Evolutionary conservation across 1,140 invertebrate species (phyloP).

Genomic region (Caenorhabditis tropicalis): DNA sequence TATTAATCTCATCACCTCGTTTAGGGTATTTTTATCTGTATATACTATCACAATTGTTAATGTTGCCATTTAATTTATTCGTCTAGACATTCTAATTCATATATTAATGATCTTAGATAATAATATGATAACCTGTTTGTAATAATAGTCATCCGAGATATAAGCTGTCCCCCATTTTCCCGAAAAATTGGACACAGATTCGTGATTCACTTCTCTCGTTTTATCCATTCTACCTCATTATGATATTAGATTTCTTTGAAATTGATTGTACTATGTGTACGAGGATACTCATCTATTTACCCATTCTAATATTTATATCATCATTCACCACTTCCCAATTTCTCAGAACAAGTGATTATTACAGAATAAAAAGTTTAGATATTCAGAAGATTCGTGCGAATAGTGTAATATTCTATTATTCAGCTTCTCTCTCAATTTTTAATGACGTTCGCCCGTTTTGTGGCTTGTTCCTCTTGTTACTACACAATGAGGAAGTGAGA

Average conservation of each 20-base stretch:
- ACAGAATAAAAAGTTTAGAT: not conserved
- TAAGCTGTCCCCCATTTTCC: too few relatives aligned
- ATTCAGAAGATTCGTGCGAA: not conserved
- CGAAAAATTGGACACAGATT: not conserved
- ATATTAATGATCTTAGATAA: too few relatives aligned
- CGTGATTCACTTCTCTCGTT: not conserved
- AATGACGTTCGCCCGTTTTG: not conserved
- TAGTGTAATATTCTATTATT: not conserved
- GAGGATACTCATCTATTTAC: conserved; percentile 22
- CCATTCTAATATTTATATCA: not conserved
- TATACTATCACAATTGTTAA: not conserved
- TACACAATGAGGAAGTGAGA: not conserved
- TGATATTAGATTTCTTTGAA: not conserved
- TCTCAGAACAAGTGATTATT: not conserved
- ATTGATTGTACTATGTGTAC: not conserved
- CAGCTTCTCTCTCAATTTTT: not conserved
- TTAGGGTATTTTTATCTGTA: not conserved
- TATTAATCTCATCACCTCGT: not conserved
- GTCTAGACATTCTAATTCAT: not conserved
- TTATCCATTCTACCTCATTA: not conserved
- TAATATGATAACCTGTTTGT: too few relatives aligned
- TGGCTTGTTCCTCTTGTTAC: not conserved
- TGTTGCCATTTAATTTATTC: not conserved
- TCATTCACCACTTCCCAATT: not conserved
- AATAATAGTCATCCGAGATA: too few relatives aligned